Percentiles rank a stretch among this genome's conserved stretches.
These are phyloP conservation scores for Sclerurus mexicanus DNA, from an alignment of 2,113 vertebrate species.

Conservation along the genomic window DNA sequence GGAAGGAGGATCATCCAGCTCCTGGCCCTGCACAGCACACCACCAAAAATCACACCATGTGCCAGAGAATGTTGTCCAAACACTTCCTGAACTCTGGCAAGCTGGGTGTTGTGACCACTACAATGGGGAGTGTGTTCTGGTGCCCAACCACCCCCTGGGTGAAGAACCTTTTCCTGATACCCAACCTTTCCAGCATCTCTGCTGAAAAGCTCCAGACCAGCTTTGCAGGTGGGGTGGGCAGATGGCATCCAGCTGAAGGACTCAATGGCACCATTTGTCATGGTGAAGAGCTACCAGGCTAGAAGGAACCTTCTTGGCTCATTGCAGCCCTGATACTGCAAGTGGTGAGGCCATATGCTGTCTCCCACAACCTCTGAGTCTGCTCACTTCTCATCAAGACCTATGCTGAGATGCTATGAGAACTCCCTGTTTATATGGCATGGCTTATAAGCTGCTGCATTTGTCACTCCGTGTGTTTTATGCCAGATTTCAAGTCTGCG, in stretches of 20 bases:
- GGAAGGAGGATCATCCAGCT: not conserved
- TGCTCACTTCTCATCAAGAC: not conserved
- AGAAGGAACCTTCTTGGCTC: conserved; percentile 14
- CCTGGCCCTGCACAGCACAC: not conserved
- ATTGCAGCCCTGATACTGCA: not conserved
- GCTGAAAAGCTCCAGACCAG: not conserved
- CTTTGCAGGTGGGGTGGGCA: not conserved
- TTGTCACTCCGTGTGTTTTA: not conserved
- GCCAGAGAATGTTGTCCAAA: not conserved
- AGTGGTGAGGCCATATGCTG: not conserved
- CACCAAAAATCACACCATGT: not conserved
- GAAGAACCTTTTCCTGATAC: not conserved
- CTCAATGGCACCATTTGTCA: not conserved
- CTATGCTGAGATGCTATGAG: not conserved
- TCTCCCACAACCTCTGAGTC: not conserved
- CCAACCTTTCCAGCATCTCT: not conserved
- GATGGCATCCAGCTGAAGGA: conserved; percentile 17
- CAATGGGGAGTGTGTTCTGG: not conserved
- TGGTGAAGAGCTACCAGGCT: not conserved
- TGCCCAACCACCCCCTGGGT: too few species aligned
- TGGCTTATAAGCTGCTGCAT: not conserved
- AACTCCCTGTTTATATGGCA: not conserved
- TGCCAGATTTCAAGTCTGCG: not conserved
- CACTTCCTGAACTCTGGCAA: not conserved
- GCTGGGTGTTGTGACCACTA: not conserved